Percentiles rank a stretch among this genome's conserved stretches.
These are phyloP conservation scores for Menura novaehollandiae DNA, from an alignment of 2,113 vertebrate genomes.

Conservation along the genomic window DNA sequence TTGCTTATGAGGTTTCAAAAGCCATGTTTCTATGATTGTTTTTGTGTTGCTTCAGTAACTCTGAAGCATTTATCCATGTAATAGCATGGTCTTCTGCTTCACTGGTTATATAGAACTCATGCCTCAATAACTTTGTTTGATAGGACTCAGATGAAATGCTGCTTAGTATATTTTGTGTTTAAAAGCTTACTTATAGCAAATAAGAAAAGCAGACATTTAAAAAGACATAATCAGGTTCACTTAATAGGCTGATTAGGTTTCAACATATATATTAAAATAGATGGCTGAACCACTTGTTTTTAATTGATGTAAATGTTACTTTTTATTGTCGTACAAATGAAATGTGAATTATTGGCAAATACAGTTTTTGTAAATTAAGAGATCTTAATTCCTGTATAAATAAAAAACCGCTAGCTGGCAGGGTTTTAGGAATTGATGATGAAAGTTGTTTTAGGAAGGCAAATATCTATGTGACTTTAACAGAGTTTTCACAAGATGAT, in stretches of 20 bases:
- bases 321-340: not conserved
- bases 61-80: conserved; percentile 78
- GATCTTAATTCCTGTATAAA: not conserved
- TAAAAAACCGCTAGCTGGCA: not conserved
- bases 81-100: conserved; percentile 74
- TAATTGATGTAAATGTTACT: not conserved
- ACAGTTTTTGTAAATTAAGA: not conserved
- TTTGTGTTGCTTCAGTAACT: conserved; percentile 75
- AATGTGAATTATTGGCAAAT: not conserved
- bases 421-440: not conserved
- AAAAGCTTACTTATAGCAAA: conserved; percentile 68
- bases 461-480: not conserved
- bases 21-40: conserved; percentile 71
- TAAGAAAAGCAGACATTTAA: conserved; percentile 56
- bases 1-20: conserved; percentile 58
- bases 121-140: conserved; percentile 71
- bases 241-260: conserved; percentile 46
- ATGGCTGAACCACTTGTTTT: not conserved
- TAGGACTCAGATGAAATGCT: conserved; percentile 70
- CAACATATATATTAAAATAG: not conserved
- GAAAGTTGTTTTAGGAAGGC: not conserved
- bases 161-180: conserved; percentile 68
- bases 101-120: conserved; percentile 64
- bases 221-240: conserved; percentile 47
- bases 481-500: not conserved